Conservation (phyloP, 37 sponge, comb jelly and placozoan species). For the Theonella swinhoei region DNA sequence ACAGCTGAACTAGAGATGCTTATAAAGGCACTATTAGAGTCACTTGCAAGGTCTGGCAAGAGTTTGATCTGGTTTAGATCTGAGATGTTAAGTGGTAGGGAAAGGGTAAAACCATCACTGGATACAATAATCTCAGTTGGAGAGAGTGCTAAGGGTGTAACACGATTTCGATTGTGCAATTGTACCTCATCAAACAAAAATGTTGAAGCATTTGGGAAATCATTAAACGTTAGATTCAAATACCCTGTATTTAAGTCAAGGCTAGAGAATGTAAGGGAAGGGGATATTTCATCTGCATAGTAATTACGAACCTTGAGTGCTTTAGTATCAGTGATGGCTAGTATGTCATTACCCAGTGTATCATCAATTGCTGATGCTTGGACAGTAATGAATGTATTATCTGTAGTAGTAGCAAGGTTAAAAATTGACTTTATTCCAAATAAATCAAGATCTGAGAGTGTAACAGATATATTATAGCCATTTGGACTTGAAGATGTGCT, state of each 20-base stretch:
- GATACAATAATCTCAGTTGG: constrained; percentile 43
- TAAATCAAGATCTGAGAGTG: constrained; percentile 76
- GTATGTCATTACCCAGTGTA: constrained; percentile 71
- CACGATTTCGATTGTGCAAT: constrained; percentile 19
- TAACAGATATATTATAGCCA: constrained; percentile 72
- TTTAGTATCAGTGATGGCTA: constrained; percentile 89
- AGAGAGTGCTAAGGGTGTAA: constrained; percentile 39
- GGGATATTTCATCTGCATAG: constrained; percentile 55
- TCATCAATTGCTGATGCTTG: constrained; percentile 88
- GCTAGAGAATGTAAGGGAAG: constrained; percentile 48
- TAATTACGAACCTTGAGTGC: constrained; percentile 70
- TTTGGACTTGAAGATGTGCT: constrained; percentile 45
- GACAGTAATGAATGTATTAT: constrained; percentile 76
- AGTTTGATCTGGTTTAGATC: constrained; percentile 86
- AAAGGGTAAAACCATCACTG: constrained; percentile 68
- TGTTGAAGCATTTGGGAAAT: constrained; percentile 77
- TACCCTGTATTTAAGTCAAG: constrained; percentile 72
- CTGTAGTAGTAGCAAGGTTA: constrained; percentile 62
- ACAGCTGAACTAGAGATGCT: constrained; percentile 50
- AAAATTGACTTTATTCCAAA: constrained; percentile 58
- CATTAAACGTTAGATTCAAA: constrained; percentile 78
- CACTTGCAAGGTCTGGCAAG: constrained; percentile 42
- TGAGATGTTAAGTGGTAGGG: constrained; percentile 32
- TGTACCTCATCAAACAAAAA: constrained; percentile 50
- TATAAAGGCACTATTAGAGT: constrained; percentile 43